Percentiles rank a stretch among this genome's conserved stretches.
These are phyloP conservation scores for Kryptolebias marmoratus DNA, from an alignment of 2,113 vertebrate genomes.

Conservation along the genomic window DNA sequence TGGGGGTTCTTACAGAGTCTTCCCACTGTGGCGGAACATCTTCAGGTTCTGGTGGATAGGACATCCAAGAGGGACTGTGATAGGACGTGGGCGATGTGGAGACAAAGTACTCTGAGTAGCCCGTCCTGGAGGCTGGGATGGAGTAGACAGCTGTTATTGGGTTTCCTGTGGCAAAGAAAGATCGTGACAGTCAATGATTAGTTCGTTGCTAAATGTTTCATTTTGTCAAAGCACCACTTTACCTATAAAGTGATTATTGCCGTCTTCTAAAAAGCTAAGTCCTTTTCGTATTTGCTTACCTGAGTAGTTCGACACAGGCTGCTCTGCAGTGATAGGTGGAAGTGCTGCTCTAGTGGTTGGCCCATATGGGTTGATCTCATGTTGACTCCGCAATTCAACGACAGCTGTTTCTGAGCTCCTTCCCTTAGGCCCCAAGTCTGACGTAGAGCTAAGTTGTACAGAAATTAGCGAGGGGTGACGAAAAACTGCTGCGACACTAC, in stretches of 20 bases:
- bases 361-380: constrained; percentile 82
- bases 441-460: constrained; percentile 86
- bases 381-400: constrained; percentile 85
- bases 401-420: constrained; percentile 85
- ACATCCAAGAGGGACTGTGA: constrained; percentile 95
- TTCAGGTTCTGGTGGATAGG: constrained; percentile 90
- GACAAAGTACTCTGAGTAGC: constrained; percentile 93
- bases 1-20: constrained; percentile 88
- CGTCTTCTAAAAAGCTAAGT: constrained; percentile 23
- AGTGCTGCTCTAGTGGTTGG: constrained; percentile 84
- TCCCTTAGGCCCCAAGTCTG: constrained; percentile 92
- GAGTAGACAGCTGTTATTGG: constrained; percentile 96
- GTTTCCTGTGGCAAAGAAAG: constrained; percentile 83
- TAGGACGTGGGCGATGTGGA: constrained; percentile 92
- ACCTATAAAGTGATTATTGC: background rate
- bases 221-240: background rate
- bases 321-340: constrained; percentile 86
- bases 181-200: background rate
- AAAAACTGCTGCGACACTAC: constrained; percentile 12
- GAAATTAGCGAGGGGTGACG: constrained; percentile 8
- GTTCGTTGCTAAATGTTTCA: background rate
- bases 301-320: constrained; percentile 93
- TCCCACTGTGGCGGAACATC: constrained; percentile 93
- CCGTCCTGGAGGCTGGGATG: constrained; percentile 91
- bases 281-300: constrained; percentile 73